Evolutionary conservation across 1,140 invertebrate genomes (phyloP), one percentile per base, ranked within the genome.

Genomic region (Agrypnia vestita): DNA sequence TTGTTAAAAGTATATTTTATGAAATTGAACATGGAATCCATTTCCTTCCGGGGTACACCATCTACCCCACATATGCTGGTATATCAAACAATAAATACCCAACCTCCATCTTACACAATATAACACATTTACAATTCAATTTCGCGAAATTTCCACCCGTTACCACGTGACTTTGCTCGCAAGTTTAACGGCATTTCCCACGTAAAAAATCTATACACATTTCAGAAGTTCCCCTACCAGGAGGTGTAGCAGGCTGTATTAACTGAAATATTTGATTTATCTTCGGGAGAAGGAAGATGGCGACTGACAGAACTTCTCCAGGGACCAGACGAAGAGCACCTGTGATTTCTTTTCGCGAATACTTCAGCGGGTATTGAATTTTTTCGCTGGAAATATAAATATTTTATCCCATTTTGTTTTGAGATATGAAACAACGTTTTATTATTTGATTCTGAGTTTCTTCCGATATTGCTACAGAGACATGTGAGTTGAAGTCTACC

Each of bases 191-290:
- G 7, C 19, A 21, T 71, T 71, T 11, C 67, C 49, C 49, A 19
- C 9, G 17, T 13, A 19, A 25, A 62, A 62, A 62, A 62, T 62
- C 59, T 62, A 62, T 62, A 62, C 8, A 51, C 49, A 51, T 51
- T 51, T 51, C 49, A 35, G 25, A 35, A 35, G 25, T 35, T 35
- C 25, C 25, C 11, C 49, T 71, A 49, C 44, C 25, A 44, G 11
- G 67, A 47, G 19, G 49, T 71, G 21, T 71, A 71, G 19, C 64
- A 19, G 21, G 71, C 49, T 13, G 43, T 73, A 73, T 73, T 73
- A 73, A 55, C 71, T 73, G 71, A 73, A 73, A 73, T 73, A 56
- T 73, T 73, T 73, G 71, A 73, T 73, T 73, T 56, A 73, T 73
- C 49, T 73, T 17, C 53, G 13, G 53, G 17, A 44, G 17, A 55